These are phyloP conservation scores for Orthosia incerta DNA, from an alignment of 2,888 invertebrate genomes.

Conservation along the genomic window DNA sequence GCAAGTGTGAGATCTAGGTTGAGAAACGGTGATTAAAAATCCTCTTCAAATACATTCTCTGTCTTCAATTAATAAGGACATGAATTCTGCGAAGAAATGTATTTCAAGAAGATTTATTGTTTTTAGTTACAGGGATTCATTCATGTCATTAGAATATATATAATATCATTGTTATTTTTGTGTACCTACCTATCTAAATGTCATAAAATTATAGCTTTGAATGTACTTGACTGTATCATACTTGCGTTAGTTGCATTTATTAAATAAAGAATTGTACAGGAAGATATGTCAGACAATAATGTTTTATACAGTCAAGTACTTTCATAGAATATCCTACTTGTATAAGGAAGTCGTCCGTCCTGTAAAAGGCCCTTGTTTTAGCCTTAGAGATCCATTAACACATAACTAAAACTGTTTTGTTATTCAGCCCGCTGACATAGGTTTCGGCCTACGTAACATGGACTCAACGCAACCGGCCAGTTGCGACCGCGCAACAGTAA, in stretches of 20 bases:
- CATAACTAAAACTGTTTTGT: conserved; percentile 74
- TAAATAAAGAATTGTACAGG: too few species aligned
- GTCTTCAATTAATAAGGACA: not conserved
- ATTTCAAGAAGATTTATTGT: conserved; percentile 49
- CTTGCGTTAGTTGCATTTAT: not conserved
- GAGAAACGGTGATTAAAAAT: conserved; percentile 49
- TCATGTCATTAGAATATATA: conserved; percentile 46
- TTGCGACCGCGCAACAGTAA: conserved; percentile 88
- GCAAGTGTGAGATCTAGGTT: conserved; percentile 26
- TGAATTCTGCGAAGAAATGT: not conserved
- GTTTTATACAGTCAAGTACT: not conserved
- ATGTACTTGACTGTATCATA: conserved; percentile 15
- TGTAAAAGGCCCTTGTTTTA: conserved; percentile 66
- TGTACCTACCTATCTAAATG: conserved; percentile 27
- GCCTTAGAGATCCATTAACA: conserved; percentile 63
- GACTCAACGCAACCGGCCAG: conserved; percentile 84
- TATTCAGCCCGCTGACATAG: conserved; percentile 86
- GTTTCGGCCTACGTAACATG: conserved; percentile 87
- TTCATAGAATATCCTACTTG: conserved; percentile 28
- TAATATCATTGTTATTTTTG: conserved; percentile 27
- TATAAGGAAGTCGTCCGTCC: conserved; percentile 23
- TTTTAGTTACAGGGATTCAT: conserved; percentile 25
- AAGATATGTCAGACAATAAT: not conserved
- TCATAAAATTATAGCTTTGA: conserved; percentile 29
- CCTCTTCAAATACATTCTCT: conserved; percentile 50